These are phyloP conservation scores for Gnathonemus longibarbis DNA, from an alignment of 2,113 vertebrate genomes.

Conservation along the genomic window DNA sequence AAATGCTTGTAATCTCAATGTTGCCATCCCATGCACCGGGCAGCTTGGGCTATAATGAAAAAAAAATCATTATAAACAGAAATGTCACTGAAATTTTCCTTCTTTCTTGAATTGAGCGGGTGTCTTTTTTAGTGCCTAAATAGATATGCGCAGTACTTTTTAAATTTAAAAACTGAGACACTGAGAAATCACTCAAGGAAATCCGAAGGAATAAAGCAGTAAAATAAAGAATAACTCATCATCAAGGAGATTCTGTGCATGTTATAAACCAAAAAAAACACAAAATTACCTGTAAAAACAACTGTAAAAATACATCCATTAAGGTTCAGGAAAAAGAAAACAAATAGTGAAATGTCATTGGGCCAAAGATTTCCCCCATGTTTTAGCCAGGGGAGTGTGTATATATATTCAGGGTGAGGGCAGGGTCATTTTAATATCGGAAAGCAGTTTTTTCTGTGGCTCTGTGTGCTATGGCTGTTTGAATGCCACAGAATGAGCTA, in stretches of 20 bases:
- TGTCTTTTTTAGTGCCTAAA: not conserved
- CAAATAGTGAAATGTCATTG: not conserved
- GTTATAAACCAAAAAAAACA: not conserved
- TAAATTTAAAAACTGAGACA: not conserved
- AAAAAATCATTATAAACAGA: not conserved
- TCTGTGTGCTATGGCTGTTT: not conserved
- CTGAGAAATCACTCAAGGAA: not conserved
- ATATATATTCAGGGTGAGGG: not conserved
- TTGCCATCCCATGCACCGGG: not conserved
- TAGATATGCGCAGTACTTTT: not conserved
- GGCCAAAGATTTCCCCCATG: not conserved
- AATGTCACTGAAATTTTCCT: not conserved
- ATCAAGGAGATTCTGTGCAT: not conserved
- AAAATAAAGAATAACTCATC: not conserved
- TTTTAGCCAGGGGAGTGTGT: not conserved
- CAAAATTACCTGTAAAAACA: not conserved
- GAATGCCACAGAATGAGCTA: not conserved
- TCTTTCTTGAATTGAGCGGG: not conserved
- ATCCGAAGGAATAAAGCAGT: not conserved
- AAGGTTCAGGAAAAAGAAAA: not conserved
- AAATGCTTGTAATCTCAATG: not conserved
- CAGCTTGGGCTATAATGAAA: not conserved
- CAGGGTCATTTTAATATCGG: slow-evolving; percentile 12
- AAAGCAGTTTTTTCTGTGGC: not conserved
- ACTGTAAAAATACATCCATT: not conserved